Conservation (phyloP, 2,888 invertebrate genomes). For the Andricus quercusramuli region DNA sequence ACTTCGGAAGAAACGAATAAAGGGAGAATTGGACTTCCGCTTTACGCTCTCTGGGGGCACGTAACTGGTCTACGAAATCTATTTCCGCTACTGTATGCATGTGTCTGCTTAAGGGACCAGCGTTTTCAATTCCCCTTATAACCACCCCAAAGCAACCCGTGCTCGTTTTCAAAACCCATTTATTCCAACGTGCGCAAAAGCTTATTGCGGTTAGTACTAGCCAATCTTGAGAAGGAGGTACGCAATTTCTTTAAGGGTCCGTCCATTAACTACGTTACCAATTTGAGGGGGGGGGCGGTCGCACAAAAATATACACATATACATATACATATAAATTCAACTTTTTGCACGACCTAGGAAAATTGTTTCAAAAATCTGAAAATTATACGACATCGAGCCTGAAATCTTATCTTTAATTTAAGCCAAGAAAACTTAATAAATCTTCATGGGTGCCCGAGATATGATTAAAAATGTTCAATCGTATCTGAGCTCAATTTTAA, state of each 20-base stretch:
- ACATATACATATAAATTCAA: no score
- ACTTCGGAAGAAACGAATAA: background rate
- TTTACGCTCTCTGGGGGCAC: background rate
- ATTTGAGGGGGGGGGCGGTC: no score
- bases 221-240: slow-evolving; percentile 24
- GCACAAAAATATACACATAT: no score
- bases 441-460: no score
- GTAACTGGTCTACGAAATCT: background rate
- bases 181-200: slow-evolving; percentile 12
- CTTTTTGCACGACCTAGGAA: no score
- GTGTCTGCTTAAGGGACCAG: background rate
- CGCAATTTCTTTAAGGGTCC: background rate
- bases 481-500: no score
- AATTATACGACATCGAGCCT: no score
- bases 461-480: no score
- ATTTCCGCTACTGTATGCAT: slow-evolving; percentile 19
- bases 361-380: no score
- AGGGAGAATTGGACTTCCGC: slow-evolving; percentile 1
- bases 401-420: no score
- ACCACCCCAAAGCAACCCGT: background rate
- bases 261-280: no score
- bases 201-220: background rate
- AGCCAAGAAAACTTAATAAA: no score
- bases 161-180: slow-evolving; percentile 29
- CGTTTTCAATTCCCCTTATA: slow-evolving; percentile 20